Evolutionary conservation across 2,888 invertebrate genomes (phyloP).

Genomic region (Blomia tropicalis): DNA sequence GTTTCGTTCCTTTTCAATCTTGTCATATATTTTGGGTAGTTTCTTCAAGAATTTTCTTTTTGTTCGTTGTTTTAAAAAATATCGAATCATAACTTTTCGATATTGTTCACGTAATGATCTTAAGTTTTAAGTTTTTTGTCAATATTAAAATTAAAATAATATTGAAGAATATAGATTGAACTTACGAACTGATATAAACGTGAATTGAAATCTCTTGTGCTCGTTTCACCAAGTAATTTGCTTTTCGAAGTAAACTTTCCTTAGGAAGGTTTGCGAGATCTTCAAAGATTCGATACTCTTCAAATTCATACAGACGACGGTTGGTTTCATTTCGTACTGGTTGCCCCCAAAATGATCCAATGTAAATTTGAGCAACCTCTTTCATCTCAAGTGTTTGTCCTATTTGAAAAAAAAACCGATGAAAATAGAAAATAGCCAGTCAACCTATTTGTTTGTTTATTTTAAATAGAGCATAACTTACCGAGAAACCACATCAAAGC

Average conservation of each 20-base stretch:
- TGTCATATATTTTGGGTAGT: neutral
- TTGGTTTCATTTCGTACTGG: slow-evolving; percentile 31
- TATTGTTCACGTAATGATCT: neutral
- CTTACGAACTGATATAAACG: neutral
- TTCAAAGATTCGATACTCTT: slow-evolving; percentile 28
- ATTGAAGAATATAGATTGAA: neutral
- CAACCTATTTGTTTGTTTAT: no score
- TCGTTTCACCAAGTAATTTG: slow-evolving; percentile 30
- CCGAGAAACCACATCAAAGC: slow-evolving; percentile 34
- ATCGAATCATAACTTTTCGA: neutral
- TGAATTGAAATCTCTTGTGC: slow-evolving; percentile 24
- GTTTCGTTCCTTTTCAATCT: slow-evolving; percentile 4
- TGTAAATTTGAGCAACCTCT: slow-evolving; percentile 32
- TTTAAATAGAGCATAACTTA: slow-evolving; percentile 25
- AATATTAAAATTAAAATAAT: neutral
- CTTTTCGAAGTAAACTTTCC: slow-evolving; percentile 29
- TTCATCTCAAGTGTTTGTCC: slow-evolving; percentile 28
- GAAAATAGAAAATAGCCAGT: no score
- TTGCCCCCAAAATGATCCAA: slow-evolving; percentile 33
- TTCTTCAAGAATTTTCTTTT: neutral
- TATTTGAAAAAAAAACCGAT: neutral
- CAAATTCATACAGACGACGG: slow-evolving; percentile 29
- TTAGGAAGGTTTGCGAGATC: slow-evolving; percentile 29
- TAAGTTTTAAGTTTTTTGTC: neutral
- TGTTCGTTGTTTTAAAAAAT: neutral